Conservation (phyloP, 2,797 vertebrate genomes). For the Sebastes oblongus region DNA sequence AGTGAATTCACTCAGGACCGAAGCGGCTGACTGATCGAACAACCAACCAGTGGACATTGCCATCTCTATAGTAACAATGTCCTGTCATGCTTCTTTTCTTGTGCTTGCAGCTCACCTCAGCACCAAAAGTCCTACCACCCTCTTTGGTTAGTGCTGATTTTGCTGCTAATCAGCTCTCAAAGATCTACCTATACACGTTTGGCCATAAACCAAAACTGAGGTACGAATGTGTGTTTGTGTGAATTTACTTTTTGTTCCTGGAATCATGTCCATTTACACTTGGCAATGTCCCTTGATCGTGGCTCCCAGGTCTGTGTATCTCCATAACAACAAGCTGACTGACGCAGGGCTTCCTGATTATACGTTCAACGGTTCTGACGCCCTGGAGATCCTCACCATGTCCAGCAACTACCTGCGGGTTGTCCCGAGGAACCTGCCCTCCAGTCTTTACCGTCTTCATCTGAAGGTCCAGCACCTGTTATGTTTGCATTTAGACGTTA, state of each 20-base stretch:
- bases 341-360: slow-evolving; percentile 90
- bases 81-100: background rate
- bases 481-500: background rate
- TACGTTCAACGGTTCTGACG: slow-evolving; percentile 92
- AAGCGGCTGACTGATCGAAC: background rate
- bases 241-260: background rate
- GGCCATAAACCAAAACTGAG: slow-evolving; percentile 93
- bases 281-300: background rate
- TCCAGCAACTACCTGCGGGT: slow-evolving; percentile 96
- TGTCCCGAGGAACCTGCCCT: slow-evolving; percentile 90
- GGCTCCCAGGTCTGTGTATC: slow-evolving; percentile 91
- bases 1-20: background rate
- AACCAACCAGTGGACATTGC: background rate
- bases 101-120: slow-evolving; percentile 88
- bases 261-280: background rate
- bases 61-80: background rate
- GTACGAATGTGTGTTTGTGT: slow-evolving; percentile 72
- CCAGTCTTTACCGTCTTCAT: slow-evolving; percentile 90
- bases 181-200: slow-evolving; percentile 94
- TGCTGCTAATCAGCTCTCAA: slow-evolving; percentile 94
- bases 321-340: slow-evolving; percentile 97
- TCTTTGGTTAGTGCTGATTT: slow-evolving; percentile 95
- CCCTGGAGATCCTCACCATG: slow-evolving; percentile 93
- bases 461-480: slow-evolving; percentile 85
- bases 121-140: slow-evolving; percentile 90